Evolutionary conservation across 2,797 vertebrate genomes (phyloP).

Genomic region (Tokudaia muenninki): DNA sequence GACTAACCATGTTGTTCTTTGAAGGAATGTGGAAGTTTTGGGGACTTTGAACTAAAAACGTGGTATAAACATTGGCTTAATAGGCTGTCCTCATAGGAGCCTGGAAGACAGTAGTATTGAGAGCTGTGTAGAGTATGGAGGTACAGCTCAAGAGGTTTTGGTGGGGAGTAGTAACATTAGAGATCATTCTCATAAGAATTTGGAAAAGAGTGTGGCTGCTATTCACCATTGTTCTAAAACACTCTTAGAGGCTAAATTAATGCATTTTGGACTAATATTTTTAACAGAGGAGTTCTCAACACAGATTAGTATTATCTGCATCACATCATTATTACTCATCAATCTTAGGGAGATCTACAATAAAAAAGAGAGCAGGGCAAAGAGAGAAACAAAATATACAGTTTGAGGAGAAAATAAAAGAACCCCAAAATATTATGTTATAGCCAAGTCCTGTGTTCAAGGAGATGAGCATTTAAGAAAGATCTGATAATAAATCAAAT

Average conservation of each 20-base stretch:
- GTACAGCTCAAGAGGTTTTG: not conserved
- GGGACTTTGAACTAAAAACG: not conserved
- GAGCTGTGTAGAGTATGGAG: not conserved
- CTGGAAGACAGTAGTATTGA: not conserved
- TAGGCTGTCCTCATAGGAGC: too few relatives aligned
- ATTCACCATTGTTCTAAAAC: not conserved
- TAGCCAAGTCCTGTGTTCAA: not conserved
- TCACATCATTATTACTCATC: not conserved
- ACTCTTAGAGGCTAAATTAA: not conserved
- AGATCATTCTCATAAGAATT: not conserved
- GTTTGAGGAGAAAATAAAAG: not conserved
- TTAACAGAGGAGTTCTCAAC: not conserved
- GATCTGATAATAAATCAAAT: not conserved
- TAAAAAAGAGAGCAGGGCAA: not conserved
- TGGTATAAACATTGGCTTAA: not conserved
- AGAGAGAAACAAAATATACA: not conserved
- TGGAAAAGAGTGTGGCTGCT: not conserved
- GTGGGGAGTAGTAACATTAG: not conserved
- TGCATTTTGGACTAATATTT: not conserved
- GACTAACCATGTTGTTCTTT: not conserved
- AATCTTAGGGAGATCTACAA: not conserved
- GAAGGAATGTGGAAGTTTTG: not conserved
- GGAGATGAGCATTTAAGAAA: not conserved
- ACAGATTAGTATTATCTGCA: not conserved
- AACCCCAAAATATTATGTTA: not conserved